phyloP scores from a whole-genome alignment of 2,888 invertebrate species.

The Aplocera efformata region DNA sequence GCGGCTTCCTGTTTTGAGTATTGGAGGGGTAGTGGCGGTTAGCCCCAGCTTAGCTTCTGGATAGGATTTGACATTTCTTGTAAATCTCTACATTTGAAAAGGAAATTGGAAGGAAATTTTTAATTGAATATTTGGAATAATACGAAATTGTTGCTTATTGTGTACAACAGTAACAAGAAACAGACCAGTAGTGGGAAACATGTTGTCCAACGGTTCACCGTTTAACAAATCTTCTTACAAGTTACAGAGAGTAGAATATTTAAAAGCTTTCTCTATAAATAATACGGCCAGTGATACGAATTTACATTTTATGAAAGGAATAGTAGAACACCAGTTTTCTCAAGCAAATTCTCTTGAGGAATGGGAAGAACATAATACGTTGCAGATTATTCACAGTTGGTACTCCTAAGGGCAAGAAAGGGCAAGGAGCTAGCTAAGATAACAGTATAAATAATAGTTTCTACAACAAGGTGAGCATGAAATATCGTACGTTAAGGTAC shows the following conservation, averaged over 20 bases:
- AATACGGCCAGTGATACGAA: too few species aligned
- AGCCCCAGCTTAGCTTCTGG: neutral
- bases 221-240: too few species aligned
- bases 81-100: neutral
- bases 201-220: too few species aligned
- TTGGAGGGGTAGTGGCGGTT: constrained; percentile 28
- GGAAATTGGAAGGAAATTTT: too few species aligned
- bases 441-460: too few species aligned
- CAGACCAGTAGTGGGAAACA: too few species aligned
- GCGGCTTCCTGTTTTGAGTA: constrained; percentile 42
- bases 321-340: neutral
- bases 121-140: too few species aligned
- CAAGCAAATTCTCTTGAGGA: neutral
- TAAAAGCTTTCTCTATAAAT: too few species aligned
- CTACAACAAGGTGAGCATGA: constrained; percentile 46
- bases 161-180: too few species aligned
- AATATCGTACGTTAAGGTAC: constrained; percentile 43
- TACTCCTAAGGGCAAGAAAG: constrained; percentile 47
- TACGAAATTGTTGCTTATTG: too few species aligned
- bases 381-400: constrained; percentile 23
- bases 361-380: constrained; percentile 5
- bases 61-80: neutral
- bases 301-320: neutral
- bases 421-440: constrained; percentile 22
- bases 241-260: too few species aligned